Conservation (phyloP, 1,140 invertebrate species). For the Protaetia brevitarsis region DNA sequence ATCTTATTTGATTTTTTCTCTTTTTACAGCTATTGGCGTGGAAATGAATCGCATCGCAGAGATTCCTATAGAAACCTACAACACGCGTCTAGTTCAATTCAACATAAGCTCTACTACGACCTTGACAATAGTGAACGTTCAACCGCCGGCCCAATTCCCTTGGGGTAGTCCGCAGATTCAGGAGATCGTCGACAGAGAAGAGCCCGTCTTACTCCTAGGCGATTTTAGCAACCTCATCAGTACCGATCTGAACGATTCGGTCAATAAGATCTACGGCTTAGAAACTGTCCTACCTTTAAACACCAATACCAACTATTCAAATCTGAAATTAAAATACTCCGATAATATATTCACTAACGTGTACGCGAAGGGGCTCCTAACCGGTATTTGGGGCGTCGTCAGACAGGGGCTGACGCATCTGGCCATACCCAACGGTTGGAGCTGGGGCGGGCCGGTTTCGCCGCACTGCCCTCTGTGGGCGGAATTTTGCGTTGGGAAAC, state of each 20-base stretch:
- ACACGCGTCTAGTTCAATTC: slow-evolving; percentile 2
- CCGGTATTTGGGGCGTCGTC: slow-evolving; percentile 62
- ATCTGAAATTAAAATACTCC: slow-evolving; percentile 28
- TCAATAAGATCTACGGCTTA: slow-evolving; percentile 29
- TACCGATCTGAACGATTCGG: not conserved
- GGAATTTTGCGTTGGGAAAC: slow-evolving; percentile 46
- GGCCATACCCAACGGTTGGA: slow-evolving; percentile 78
- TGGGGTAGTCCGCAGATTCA: not conserved
- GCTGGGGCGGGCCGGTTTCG: slow-evolving; percentile 73
- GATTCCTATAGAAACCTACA: not conserved
- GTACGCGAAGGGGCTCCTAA: slow-evolving; percentile 32
- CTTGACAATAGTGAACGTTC: not conserved
- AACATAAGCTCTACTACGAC: not conserved
- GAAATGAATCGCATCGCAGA: slow-evolving; percentile 24
- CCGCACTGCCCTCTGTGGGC: slow-evolving; percentile 71
- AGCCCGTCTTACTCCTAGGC: not conserved
- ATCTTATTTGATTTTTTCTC: not conserved
- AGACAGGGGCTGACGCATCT: slow-evolving; percentile 67
- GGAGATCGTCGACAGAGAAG: slow-evolving; percentile 1
- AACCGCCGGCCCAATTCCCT: not conserved
- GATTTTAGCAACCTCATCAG: not conserved
- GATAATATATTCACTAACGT: slow-evolving; percentile 40
- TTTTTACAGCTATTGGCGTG: slow-evolving; percentile 33
- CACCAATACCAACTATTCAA: slow-evolving; percentile 38
- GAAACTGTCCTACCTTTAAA: slow-evolving; percentile 37